Percentiles rank a stretch among this genome's conserved stretches.
Evolutionary conservation across 2,113 vertebrate genomes (phyloP).

Genomic region (Australoheros scitulus): DNA sequence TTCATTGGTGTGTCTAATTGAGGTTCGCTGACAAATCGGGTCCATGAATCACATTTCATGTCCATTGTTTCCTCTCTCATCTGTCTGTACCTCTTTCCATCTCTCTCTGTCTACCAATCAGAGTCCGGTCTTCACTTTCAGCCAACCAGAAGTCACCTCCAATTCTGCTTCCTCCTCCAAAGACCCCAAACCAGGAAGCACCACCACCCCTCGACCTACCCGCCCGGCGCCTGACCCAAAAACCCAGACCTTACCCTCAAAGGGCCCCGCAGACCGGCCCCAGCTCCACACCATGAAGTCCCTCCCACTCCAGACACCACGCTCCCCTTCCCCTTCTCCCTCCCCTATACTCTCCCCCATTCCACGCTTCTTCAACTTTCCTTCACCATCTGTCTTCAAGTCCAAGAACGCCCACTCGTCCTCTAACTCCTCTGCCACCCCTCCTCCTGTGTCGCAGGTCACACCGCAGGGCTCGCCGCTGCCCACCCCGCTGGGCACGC

Average conservation of each 20-base stretch:
- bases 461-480: slow-evolving; percentile 87
- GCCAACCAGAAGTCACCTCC: slow-evolving; percentile 81
- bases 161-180: slow-evolving; percentile 75
- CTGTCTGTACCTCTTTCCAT: slow-evolving; percentile 62
- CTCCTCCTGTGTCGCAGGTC: slow-evolving; percentile 84
- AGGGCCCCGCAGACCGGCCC: slow-evolving; percentile 81
- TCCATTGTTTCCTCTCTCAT: slow-evolving; percentile 74
- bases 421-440: slow-evolving; percentile 78
- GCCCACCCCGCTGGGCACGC: slow-evolving; percentile 85
- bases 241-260: slow-evolving; percentile 91
- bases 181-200: slow-evolving; percentile 78
- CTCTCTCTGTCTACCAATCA: slow-evolving; percentile 75
- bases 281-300: slow-evolving; percentile 87
- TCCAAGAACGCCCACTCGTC: slow-evolving; percentile 76
- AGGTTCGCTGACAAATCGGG: slow-evolving; percentile 24
- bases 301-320: slow-evolving; percentile 82
- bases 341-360: slow-evolving; percentile 81
- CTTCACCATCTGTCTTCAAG: slow-evolving; percentile 85
- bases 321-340: slow-evolving; percentile 79
- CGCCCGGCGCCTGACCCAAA: slow-evolving; percentile 83
- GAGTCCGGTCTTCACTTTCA: slow-evolving; percentile 93
- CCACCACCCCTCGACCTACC: slow-evolving; percentile 73
- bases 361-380: slow-evolving; percentile 85
- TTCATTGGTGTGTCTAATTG: not conserved
- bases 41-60: slow-evolving; percentile 77